phyloP scores from a whole-genome alignment of 2,113 vertebrate genomes.

The Thomomys bottae region DNA sequence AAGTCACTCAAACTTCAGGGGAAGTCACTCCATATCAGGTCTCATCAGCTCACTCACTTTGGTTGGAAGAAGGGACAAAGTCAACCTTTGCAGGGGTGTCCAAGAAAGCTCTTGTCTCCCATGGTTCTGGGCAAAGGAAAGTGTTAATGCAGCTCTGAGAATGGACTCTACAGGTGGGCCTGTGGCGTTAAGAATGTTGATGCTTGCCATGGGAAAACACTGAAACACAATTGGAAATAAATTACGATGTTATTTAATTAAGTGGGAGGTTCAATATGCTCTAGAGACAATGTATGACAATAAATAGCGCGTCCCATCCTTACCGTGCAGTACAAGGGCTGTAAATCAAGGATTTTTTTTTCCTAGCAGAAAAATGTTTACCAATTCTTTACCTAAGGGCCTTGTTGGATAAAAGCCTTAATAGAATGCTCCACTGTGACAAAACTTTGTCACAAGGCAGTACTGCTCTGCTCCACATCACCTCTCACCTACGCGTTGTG shows the following conservation, averaged over 20 bases:
- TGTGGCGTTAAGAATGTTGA: constrained; percentile 35
- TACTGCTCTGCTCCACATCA: neutral
- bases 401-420: constrained; percentile 62
- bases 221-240: constrained; percentile 67
- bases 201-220: constrained; percentile 40
- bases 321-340: constrained; percentile 54
- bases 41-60: neutral
- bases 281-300: constrained; percentile 69
- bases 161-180: neutral
- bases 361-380: constrained; percentile 44
- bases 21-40: neutral
- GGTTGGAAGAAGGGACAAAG: neutral
- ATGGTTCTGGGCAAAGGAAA: neutral
- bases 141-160: constrained; percentile 29
- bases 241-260: constrained; percentile 73
- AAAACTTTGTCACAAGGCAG: neutral
- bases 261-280: constrained; percentile 65
- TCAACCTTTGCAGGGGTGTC: neutral
- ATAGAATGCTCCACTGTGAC: constrained; percentile 31
- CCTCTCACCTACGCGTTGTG: too few species aligned
- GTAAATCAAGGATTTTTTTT: constrained; percentile 64
- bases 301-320: constrained; percentile 67
- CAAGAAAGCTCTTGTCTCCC: neutral
- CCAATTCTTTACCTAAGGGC: constrained; percentile 54
- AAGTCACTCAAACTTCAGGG: constrained; percentile 21